Evolutionary conservation across 2,888 invertebrate genomes (phyloP).

Genomic region (Amphimallon solstitiale): DNA sequence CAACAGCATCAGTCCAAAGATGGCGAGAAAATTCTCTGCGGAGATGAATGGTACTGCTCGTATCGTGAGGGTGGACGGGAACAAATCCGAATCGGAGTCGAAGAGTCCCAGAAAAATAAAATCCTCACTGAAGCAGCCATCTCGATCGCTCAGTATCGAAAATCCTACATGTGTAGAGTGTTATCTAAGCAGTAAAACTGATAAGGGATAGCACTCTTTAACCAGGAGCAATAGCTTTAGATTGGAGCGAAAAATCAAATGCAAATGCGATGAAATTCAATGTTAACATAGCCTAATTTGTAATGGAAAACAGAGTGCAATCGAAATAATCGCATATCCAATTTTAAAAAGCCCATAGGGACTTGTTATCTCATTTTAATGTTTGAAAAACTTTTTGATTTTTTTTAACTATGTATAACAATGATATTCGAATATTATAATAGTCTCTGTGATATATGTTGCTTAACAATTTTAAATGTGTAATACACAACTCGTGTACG

Average conservation of each 20-base stretch:
- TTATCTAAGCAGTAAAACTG: slow-evolving; percentile 71
- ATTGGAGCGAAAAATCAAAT: slow-evolving; percentile 47
- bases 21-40: slow-evolving; percentile 42
- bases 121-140: slow-evolving; percentile 59
- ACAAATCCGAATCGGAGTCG: slow-evolving; percentile 36
- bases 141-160: slow-evolving; percentile 71
- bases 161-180: slow-evolving; percentile 80
- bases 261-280: slow-evolving; percentile 56
- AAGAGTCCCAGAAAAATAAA: slow-evolving; percentile 57
- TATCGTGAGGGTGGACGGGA: slow-evolving; percentile 32
- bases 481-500: too few species aligned
- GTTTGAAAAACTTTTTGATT: neutral
- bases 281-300: slow-evolving; percentile 48
- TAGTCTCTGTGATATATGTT: too few species aligned
- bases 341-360: neutral
- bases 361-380: neutral
- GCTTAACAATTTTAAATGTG: too few species aligned
- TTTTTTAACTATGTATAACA: neutral
- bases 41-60: slow-evolving; percentile 23
- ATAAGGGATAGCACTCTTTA: slow-evolving; percentile 59
- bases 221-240: slow-evolving; percentile 33
- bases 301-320: neutral
- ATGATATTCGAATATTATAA: too few species aligned
- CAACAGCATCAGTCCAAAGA: slow-evolving; percentile 46
- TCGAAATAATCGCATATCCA: slow-evolving; percentile 15